These are phyloP conservation scores for Pardosa pseudoannulata DNA, from an alignment of 2,888 invertebrate genomes.

Conservation along the genomic window DNA sequence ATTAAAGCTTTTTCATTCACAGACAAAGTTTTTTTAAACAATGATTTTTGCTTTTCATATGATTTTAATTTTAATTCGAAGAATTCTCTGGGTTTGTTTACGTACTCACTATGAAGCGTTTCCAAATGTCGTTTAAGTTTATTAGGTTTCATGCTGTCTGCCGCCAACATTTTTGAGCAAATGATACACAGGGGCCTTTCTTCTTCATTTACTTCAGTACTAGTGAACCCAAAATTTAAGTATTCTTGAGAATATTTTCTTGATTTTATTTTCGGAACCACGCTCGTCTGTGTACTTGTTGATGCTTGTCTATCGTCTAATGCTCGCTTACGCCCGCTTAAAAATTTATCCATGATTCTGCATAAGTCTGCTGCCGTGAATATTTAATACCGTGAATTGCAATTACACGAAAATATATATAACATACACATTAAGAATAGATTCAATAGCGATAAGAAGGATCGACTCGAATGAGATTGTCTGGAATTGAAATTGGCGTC, in stretches of 20 bases:
- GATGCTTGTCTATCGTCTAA: slow-evolving; percentile 24
- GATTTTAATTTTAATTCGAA: neutral
- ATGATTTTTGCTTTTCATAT: slow-evolving; percentile 9
- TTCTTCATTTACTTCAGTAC: slow-evolving; percentile 26
- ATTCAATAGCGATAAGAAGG: too few species aligned
- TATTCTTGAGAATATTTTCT: slow-evolving; percentile 1
- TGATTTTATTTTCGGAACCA: slow-evolving; percentile 13
- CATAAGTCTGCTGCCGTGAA: too few species aligned
- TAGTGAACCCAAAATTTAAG: slow-evolving; percentile 15
- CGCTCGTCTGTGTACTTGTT: slow-evolving; percentile 15
- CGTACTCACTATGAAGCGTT: slow-evolving; percentile 19
- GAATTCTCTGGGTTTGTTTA: neutral
- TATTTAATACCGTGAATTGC: too few species aligned
- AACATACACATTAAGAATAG: too few species aligned
- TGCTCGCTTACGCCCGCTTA: slow-evolving; percentile 14
- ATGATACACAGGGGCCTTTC: slow-evolving; percentile 27
- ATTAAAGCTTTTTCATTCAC: slow-evolving; percentile 49
- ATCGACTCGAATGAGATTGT: too few species aligned
- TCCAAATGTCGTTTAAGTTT: slow-evolving; percentile 13
- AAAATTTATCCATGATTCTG: too few species aligned
- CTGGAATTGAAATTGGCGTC: too few species aligned
- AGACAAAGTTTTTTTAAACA: slow-evolving; percentile 3
- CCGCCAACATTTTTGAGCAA: neutral
- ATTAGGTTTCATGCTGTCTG: slow-evolving; percentile 23
- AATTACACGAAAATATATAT: too few species aligned